These are phyloP conservation scores for Cheilosia urbana DNA, from an alignment of 2,888 invertebrate genomes.

Conservation along the genomic window DNA sequence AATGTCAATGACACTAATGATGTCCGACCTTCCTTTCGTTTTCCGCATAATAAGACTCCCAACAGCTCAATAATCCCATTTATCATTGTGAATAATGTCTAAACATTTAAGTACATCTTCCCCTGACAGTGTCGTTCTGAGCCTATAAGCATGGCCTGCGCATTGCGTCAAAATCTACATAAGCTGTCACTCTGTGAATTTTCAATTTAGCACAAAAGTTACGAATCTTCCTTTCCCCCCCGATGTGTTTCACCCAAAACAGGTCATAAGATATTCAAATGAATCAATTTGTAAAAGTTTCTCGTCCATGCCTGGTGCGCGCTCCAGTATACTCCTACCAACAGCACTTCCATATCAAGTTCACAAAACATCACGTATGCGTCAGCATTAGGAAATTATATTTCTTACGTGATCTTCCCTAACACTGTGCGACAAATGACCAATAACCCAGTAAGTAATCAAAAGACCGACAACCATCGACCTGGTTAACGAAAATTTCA, in stretches of 20 bases:
- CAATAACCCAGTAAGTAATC: conserved; percentile 43
- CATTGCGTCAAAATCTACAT: conserved; percentile 35
- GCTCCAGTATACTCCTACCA: too few relatives aligned
- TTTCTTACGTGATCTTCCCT: conserved; percentile 51
- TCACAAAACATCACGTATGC: conserved; percentile 58
- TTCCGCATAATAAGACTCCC: too few relatives aligned
- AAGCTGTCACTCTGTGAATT: conserved; percentile 8
- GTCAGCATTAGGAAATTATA: conserved; percentile 29
- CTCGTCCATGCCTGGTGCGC: neutral
- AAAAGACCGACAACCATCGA: conserved; percentile 52
- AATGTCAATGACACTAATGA: too few relatives aligned
- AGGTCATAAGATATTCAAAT: conserved; percentile 35
- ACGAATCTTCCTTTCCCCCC: neutral
- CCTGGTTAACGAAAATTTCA: conserved; percentile 43
- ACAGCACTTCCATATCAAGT: conserved; percentile 26
- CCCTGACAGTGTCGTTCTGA: neutral
- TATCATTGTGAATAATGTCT: neutral
- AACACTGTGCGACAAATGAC: conserved; percentile 35
- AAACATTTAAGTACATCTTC: neutral
- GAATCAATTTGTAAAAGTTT: conserved; percentile 37
- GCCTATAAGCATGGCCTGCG: conserved; percentile 11
- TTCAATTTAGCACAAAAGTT: conserved; percentile 13
- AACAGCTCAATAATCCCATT: neutral
- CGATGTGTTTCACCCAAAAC: neutral
- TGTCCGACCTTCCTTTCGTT: too few relatives aligned